phyloP scores from a whole-genome alignment of 2,113 vertebrate genomes.

The Siniperca chuatsi region DNA sequence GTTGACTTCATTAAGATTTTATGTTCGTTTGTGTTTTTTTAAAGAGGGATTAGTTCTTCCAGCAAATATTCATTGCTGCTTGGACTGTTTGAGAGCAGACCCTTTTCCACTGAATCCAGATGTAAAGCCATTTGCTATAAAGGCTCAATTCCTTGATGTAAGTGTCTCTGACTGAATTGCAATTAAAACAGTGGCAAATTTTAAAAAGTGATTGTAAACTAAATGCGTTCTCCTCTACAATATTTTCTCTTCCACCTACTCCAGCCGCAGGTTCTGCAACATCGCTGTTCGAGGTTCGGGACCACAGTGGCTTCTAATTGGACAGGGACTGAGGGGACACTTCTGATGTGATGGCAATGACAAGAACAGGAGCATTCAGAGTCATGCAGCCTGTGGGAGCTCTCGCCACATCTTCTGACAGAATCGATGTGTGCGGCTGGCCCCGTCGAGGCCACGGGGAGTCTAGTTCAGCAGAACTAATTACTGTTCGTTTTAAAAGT shows the following conservation, averaged over 20 bases:
- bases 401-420: conserved; percentile 48
- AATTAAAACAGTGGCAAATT: not conserved
- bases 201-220: not conserved
- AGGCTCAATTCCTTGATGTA: not conserved
- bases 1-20: not conserved
- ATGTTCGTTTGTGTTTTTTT: conserved; percentile 2
- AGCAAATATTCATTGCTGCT: not conserved
- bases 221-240: not conserved
- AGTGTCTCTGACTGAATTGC: not conserved
- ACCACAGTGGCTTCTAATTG: conserved; percentile 64
- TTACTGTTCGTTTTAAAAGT: conserved; percentile 65
- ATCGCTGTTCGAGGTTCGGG: conserved; percentile 13
- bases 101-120: not conserved
- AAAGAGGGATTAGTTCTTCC: not conserved
- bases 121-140: not conserved
- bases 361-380: conserved; percentile 43
- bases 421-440: conserved; percentile 53
- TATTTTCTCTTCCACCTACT: not conserved
- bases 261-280: conserved; percentile 14
- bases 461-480: conserved; percentile 63
- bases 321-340: conserved; percentile 60
- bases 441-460: conserved; percentile 36
- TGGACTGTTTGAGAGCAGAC: not conserved
- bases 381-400: conserved; percentile 32
- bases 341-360: conserved; percentile 59